phyloP scores from a whole-genome alignment of 2,888 invertebrate species.

The Eupithecia subumbrata region DNA sequence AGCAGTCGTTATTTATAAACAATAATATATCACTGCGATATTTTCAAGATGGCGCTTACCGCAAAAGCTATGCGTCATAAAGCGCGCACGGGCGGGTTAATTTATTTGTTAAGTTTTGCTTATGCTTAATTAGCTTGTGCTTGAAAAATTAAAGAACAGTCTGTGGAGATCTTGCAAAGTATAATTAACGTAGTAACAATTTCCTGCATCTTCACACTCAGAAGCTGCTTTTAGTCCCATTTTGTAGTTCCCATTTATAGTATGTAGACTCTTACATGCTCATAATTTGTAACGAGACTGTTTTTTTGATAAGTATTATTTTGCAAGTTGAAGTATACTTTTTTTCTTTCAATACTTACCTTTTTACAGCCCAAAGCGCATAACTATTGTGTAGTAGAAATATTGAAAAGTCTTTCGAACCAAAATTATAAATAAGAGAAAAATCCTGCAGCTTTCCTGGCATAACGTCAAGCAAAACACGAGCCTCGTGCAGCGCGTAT shows the following conservation, averaged over 20 bases:
- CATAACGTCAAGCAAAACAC: constrained; percentile 74
- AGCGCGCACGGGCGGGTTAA: constrained; percentile 41
- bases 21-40: constrained; percentile 83
- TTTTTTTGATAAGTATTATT: no score
- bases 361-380: neutral
- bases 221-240: neutral
- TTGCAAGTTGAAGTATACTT: no score
- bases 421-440: constrained; percentile 58
- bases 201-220: neutral
- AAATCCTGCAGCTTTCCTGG: constrained; percentile 60
- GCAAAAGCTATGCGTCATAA: constrained; percentile 67
- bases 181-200: neutral
- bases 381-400: neutral
- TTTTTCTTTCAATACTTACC: no score
- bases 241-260: no score
- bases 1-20: constrained; percentile 81
- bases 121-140: neutral
- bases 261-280: neutral
- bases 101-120: constrained; percentile 39
- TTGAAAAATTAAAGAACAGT: neutral
- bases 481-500: constrained; percentile 68
- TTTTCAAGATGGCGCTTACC: constrained; percentile 80
- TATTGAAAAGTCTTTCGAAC: neutral
- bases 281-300: no score
- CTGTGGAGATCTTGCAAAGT: neutral